These are phyloP conservation scores for Hybognathus amarus DNA, from an alignment of 2,797 vertebrate species.

Conservation along the genomic window DNA sequence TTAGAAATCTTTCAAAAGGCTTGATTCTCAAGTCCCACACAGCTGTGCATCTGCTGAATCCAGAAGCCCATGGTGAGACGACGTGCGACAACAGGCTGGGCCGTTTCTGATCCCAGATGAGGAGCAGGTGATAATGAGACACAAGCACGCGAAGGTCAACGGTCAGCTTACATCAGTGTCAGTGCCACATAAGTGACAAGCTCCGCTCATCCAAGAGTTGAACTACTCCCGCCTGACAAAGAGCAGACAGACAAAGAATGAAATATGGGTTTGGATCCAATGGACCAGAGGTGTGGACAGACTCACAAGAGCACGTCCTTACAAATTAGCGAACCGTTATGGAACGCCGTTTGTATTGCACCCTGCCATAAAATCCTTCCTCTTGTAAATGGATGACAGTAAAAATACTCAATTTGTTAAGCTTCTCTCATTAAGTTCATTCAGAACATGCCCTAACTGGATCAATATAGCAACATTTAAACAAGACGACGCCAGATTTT, in stretches of 20 bases:
- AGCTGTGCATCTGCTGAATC: not conserved
- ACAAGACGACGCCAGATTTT: not conserved
- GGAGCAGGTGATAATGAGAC: slow-evolving; percentile 51
- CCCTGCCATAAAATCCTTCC: slow-evolving; percentile 10
- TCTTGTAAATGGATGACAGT: not conserved
- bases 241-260: slow-evolving; percentile 67
- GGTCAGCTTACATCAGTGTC: slow-evolving; percentile 43
- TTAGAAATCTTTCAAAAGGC: not conserved
- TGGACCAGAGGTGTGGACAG: slow-evolving; percentile 32
- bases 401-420: slow-evolving; percentile 22
- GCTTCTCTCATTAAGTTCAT: not conserved
- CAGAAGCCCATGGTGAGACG: slow-evolving; percentile 2
- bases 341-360: not conserved
- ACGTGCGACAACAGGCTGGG: slow-evolving; percentile 4
- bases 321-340: slow-evolving; percentile 36
- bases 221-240: slow-evolving; percentile 72
- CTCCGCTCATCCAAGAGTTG: slow-evolving; percentile 71
- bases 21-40: not conserved
- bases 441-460: not conserved
- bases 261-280: slow-evolving; percentile 37
- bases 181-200: slow-evolving; percentile 56
- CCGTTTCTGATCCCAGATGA: slow-evolving; percentile 17
- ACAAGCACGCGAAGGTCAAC: slow-evolving; percentile 34
- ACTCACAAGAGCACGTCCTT: slow-evolving; percentile 26
- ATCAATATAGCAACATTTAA: not conserved